A percentile compares a stretch with the other conserved stretches of the same genome.
Evolutionary conservation across 2,888 invertebrate species (phyloP).

Genomic region (Latheticus oryzae): DNA sequence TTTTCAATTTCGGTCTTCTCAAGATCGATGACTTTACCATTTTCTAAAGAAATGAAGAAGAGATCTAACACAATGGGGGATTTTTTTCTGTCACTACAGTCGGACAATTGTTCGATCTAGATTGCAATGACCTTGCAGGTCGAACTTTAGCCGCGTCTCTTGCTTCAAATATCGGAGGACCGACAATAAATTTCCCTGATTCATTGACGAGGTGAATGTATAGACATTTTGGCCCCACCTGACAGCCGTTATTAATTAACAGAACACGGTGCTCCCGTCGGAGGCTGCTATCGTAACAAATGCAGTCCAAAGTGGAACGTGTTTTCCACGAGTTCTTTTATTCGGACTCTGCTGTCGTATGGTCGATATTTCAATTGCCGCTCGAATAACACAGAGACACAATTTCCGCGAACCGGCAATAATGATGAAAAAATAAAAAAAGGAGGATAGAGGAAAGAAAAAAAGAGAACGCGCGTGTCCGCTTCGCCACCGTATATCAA

Average conservation of each 20-base stretch:
- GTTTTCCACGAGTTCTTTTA: slow-evolving; percentile 44
- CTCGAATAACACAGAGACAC: slow-evolving; percentile 37
- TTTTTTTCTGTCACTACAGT: too few relatives aligned
- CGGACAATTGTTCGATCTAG: too few relatives aligned
- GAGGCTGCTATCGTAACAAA: slow-evolving; percentile 49
- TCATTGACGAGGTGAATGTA: slow-evolving; percentile 57
- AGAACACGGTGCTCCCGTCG: slow-evolving; percentile 53
- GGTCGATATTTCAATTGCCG: slow-evolving; percentile 42
- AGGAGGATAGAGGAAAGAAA: slow-evolving; percentile 9
- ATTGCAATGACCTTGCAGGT: slow-evolving; percentile 4
- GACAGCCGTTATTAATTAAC: slow-evolving; percentile 61
- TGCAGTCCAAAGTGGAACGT: slow-evolving; percentile 50
- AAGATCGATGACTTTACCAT: too few relatives aligned
- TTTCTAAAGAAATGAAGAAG: too few relatives aligned
- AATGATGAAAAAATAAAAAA: slow-evolving; percentile 13
- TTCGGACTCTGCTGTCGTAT: slow-evolving; percentile 19
- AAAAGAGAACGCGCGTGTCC: slow-evolving; percentile 7
- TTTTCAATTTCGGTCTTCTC: too few relatives aligned
- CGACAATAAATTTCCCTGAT: slow-evolving; percentile 60
- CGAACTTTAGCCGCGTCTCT: slow-evolving; percentile 34
- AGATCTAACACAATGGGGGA: too few relatives aligned
- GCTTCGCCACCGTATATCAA: slow-evolving; percentile 43
- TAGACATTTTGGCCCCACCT: slow-evolving; percentile 57
- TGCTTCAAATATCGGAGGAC: slow-evolving; percentile 52
- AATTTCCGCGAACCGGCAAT: slow-evolving; percentile 41